Evolutionary conservation across 2,113 vertebrate species (phyloP).

Genomic region (Protomyctophum bolini): DNA sequence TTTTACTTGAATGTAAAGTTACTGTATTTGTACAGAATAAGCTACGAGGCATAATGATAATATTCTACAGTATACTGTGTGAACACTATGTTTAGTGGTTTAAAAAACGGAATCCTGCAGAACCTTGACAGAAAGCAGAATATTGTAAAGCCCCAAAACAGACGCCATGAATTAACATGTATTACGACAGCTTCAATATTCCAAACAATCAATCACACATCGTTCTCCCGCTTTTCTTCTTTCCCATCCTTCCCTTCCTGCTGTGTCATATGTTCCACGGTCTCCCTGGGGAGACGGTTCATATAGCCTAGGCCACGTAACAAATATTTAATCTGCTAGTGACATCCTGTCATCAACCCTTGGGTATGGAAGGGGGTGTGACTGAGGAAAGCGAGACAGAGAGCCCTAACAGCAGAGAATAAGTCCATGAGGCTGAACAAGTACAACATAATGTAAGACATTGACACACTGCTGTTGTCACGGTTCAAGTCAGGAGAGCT

Average conservation of each 20-base stretch:
- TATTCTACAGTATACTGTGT: too few species aligned
- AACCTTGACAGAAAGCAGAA: conserved; percentile 22
- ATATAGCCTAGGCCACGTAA: conserved; percentile 29
- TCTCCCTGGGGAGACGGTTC: conserved; percentile 19
- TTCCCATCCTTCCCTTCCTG: conserved; percentile 54
- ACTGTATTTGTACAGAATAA: too few species aligned
- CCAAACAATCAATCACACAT: conserved; percentile 55
- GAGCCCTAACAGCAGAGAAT: background rate
- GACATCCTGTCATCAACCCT: conserved; percentile 48
- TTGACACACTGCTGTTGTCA: too few species aligned
- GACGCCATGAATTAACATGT: conserved; percentile 41
- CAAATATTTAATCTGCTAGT: conserved; percentile 36
- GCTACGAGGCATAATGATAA: too few species aligned
- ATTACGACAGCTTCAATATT: conserved; percentile 27
- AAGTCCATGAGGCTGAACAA: too few species aligned
- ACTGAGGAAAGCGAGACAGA: background rate
- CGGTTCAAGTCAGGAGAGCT: too few species aligned
- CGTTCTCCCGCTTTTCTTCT: conserved; percentile 32
- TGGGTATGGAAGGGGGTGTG: conserved; percentile 32
- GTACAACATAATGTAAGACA: too few species aligned
- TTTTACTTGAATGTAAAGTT: too few species aligned
- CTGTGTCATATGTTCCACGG: conserved; percentile 55
- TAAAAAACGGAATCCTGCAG: background rate
- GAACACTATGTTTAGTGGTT: conserved; percentile 11
- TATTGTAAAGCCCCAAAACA: background rate